phyloP scores from a whole-genome alignment of 2,888 invertebrate genomes.

The Andrena hattorfiana region DNA sequence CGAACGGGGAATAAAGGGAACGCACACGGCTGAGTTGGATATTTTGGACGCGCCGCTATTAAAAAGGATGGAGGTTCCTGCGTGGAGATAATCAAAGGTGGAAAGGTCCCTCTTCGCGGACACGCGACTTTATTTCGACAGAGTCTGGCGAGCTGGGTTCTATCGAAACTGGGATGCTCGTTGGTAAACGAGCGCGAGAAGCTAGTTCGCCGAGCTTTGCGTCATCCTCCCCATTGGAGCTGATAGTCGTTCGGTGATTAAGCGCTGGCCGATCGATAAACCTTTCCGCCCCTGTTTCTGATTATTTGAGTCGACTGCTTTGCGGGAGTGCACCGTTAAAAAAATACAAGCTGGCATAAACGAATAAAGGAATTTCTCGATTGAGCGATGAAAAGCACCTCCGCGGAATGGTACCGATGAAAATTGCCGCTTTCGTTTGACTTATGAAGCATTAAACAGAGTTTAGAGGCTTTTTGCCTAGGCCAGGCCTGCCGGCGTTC shows the following conservation, averaged over 20 bases:
- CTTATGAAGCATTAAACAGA: slow-evolving; percentile 62
- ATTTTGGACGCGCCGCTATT: not conserved
- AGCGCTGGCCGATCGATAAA: slow-evolving; percentile 21
- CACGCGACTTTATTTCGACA: not conserved
- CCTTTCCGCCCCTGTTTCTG: not conserved
- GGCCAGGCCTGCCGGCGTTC: slow-evolving; percentile 9
- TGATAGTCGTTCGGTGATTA: slow-evolving; percentile 4
- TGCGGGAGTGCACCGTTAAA: slow-evolving; percentile 18
- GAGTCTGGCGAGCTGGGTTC: not conserved
- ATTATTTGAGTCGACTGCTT: slow-evolving; percentile 46
- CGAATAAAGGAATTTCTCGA: slow-evolving; percentile 63
- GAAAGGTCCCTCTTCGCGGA: not conserved
- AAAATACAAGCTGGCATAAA: slow-evolving; percentile 31
- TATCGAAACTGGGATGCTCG: not conserved
- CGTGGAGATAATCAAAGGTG: not conserved
- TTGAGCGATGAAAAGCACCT: slow-evolving; percentile 59
- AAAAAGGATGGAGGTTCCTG: not conserved
- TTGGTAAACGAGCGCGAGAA: not conserved
- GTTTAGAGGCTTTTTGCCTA: slow-evolving; percentile 57
- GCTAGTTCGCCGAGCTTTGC: too few relatives aligned
- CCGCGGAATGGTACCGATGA: slow-evolving; percentile 58
- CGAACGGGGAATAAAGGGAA: slow-evolving; percentile 26
- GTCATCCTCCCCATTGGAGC: slow-evolving; percentile 1
- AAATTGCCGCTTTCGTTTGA: slow-evolving; percentile 62
- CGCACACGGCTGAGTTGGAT: not conserved